Conservation (phyloP, 23 tunicate species). For the Styela plicata region DNA sequence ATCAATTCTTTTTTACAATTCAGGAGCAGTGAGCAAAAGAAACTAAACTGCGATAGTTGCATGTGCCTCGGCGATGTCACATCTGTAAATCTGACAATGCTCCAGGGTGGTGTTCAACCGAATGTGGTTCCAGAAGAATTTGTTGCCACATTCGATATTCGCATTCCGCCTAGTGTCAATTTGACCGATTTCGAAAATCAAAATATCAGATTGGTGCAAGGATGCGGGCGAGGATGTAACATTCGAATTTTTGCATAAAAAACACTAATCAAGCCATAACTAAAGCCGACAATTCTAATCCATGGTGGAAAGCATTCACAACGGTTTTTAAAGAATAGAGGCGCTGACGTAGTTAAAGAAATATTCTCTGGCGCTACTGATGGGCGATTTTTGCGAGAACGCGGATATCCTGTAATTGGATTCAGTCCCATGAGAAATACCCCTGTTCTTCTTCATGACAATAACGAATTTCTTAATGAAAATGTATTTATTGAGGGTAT, state of each 20-base stretch:
- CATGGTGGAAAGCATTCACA: slow-evolving; percentile 81
- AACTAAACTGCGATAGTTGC: slow-evolving; percentile 26
- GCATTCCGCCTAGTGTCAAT: slow-evolving; percentile 65
- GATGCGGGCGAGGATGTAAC: slow-evolving; percentile 80
- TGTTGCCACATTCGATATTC: slow-evolving; percentile 67
- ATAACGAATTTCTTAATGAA: slow-evolving; percentile 89
- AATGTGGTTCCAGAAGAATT: slow-evolving; percentile 92
- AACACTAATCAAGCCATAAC: slow-evolving; percentile 6
- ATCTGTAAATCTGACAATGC: slow-evolving; percentile 67
- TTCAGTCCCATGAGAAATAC: slow-evolving; percentile 95
- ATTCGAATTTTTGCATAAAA: slow-evolving; percentile 38
- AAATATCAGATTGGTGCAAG: slow-evolving; percentile 62
- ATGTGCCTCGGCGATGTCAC: slow-evolving; percentile 86
- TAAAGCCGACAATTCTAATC: slow-evolving; percentile 31
- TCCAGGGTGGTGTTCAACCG: slow-evolving; percentile 74
- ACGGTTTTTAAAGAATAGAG: slow-evolving; percentile 27
- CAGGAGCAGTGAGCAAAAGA: slow-evolving; percentile 1
- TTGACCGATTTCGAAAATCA: slow-evolving; percentile 30
- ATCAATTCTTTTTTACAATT: slow-evolving; percentile 11
- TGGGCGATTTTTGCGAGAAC: slow-evolving; percentile 13
- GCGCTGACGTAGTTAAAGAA: background rate
- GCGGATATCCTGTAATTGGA: slow-evolving; percentile 72
- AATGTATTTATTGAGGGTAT: slow-evolving; percentile 82
- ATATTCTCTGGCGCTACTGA: slow-evolving; percentile 23
- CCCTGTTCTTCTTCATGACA: slow-evolving; percentile 87